A percentile compares a stretch with the other conserved stretches of the same genome.
These are phyloP conservation scores for Zaprionus bogoriensis DNA, from an alignment of 2,888 invertebrate genomes.

Conservation along the genomic window DNA sequence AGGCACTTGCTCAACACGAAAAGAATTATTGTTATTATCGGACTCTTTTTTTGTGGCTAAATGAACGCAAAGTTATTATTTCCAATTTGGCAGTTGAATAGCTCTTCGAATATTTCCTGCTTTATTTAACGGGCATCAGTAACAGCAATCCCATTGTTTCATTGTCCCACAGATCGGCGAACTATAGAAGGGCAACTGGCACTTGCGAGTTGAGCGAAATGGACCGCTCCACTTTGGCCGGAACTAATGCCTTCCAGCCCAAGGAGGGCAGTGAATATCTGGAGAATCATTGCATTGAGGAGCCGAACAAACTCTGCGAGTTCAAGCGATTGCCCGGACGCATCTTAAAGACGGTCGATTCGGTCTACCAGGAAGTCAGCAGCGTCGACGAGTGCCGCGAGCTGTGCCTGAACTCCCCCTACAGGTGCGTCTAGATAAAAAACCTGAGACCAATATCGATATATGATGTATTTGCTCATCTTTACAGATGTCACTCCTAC, in stretches of 20 bases:
- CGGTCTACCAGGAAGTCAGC: constrained; percentile 93
- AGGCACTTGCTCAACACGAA: not conserved
- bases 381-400: constrained; percentile 94
- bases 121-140: not conserved
- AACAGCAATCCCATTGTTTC: not conserved
- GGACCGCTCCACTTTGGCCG: constrained; percentile 94
- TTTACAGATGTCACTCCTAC: constrained; percentile 94
- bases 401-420: constrained; percentile 93
- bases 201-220: constrained; percentile 94
- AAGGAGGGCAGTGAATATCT: constrained; percentile 82
- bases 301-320: constrained; percentile 95
- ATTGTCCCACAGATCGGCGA: constrained; percentile 89
- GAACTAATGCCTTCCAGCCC: constrained; percentile 89
- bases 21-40: not conserved
- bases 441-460: no score
- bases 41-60: not conserved
- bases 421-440: constrained; percentile 83
- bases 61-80: constrained; percentile 10
- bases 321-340: constrained; percentile 94
- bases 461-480: not conserved
- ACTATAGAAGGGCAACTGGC: constrained; percentile 92
- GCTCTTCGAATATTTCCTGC: not conserved
- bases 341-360: constrained; percentile 95
- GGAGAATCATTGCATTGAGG: constrained; percentile 94
- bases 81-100: not conserved